Evolutionary conservation across 2,797 vertebrate species (phyloP).

Genomic region (Cyclura pinguis): DNA sequence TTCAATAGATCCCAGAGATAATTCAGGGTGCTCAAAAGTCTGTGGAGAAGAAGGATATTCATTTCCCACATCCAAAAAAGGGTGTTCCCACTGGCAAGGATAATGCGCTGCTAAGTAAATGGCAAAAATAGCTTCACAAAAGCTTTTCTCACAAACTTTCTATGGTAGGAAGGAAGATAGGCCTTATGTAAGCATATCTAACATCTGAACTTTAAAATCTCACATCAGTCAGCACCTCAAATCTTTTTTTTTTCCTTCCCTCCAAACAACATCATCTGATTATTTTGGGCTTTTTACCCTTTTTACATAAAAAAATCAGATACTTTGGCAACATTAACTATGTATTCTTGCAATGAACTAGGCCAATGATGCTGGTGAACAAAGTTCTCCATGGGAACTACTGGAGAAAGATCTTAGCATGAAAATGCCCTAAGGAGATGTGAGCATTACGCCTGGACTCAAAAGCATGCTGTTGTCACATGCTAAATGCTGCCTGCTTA

Average conservation of each 20-base stretch:
- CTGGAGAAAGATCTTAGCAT: constrained; percentile 17
- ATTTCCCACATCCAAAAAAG: constrained; percentile 74
- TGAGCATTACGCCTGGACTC: background rate
- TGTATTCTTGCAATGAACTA: constrained; percentile 23
- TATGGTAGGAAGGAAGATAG: constrained; percentile 78
- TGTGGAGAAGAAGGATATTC: constrained; percentile 58
- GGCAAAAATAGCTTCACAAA: constrained; percentile 74
- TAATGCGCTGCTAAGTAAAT: constrained; percentile 66
- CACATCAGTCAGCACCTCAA: constrained; percentile 26
- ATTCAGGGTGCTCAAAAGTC: constrained; percentile 48
- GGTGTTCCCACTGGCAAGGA: constrained; percentile 65
- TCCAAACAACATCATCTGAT: constrained; percentile 52
- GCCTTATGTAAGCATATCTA: constrained; percentile 61
- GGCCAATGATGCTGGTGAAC: constrained; percentile 46
- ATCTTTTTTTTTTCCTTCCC: constrained; percentile 25
- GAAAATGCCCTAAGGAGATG: constrained; percentile 27
- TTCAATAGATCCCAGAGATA: constrained; percentile 44
- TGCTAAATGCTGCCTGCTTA: background rate
- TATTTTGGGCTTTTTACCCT: constrained; percentile 25
- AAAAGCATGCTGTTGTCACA: background rate
- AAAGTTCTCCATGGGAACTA: constrained; percentile 53
- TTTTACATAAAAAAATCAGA: constrained; percentile 40
- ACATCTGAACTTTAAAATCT: constrained; percentile 72
- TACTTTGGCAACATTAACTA: constrained; percentile 34
- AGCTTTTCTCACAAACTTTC: constrained; percentile 72